phyloP scores from a whole-genome alignment of 2,888 invertebrate species.

The Protonemura montana region DNA sequence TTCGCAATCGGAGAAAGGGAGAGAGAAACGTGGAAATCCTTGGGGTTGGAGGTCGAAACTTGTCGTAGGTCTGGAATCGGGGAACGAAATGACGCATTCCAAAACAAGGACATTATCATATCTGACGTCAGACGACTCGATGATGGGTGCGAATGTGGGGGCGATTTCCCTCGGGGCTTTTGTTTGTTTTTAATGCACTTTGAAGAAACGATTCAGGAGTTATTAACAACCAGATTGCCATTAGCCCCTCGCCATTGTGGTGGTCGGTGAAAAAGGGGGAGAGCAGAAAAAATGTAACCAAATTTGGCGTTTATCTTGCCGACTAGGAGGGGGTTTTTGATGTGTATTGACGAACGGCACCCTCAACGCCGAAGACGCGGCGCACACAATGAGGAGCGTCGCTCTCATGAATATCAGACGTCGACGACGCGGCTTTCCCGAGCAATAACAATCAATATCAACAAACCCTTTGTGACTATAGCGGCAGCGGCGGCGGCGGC shows the following conservation, averaged over 20 bases:
- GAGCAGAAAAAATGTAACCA: neutral
- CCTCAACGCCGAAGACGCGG: neutral
- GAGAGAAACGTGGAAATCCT: neutral
- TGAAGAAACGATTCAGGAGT: neutral
- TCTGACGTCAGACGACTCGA: neutral
- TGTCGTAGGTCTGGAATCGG: neutral
- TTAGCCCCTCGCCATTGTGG: neutral
- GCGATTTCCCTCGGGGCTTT: neutral
- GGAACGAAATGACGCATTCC: neutral
- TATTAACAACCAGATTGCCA: neutral
- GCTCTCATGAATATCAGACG: neutral
- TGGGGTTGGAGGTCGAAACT: neutral
- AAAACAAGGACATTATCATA: neutral
- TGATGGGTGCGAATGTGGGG: neutral
- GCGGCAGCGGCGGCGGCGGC: neutral
- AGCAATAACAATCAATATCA: constrained; percentile 33
- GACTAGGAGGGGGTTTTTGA: neutral
- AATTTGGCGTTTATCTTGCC: neutral
- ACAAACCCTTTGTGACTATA: constrained; percentile 12
- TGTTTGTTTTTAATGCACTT: neutral
- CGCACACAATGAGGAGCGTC: neutral
- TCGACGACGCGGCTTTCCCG: neutral
- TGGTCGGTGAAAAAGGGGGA: neutral
- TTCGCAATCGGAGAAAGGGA: neutral
- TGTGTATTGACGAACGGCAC: neutral